A percentile compares a stretch with the other conserved stretches of the same genome.
Evolutionary conservation across 2,888 invertebrate species (phyloP).

Genomic region (Nipponacmea schrenckii): DNA sequence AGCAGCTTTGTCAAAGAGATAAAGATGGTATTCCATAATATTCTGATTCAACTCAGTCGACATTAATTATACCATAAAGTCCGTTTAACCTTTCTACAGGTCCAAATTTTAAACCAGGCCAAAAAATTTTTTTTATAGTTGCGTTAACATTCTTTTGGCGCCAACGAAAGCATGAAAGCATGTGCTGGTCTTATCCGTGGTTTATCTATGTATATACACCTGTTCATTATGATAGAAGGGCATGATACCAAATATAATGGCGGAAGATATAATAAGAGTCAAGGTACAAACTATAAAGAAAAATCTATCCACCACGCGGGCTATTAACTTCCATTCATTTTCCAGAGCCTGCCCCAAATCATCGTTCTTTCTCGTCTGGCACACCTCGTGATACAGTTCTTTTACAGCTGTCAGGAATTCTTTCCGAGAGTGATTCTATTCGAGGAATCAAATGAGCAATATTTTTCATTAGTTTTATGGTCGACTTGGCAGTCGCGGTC

Average conservation of each 20-base stretch:
- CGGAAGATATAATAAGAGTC: constrained; percentile 13
- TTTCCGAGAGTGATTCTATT: constrained; percentile 10
- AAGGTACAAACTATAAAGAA: constrained; percentile 25
- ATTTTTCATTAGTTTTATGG: constrained; percentile 22
- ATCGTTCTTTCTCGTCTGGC: constrained; percentile 19
- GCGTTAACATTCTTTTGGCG: too few species aligned
- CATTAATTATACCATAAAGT: too few species aligned
- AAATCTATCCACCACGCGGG: constrained; percentile 29
- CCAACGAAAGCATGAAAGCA: too few species aligned
- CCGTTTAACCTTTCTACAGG: too few species aligned
- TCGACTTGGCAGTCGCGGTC: constrained; percentile 16
- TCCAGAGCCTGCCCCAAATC: constrained; percentile 26
- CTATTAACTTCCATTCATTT: constrained; percentile 36
- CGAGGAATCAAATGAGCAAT: constrained; percentile 21
- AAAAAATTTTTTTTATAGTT: too few species aligned
- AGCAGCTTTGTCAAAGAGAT: too few species aligned
- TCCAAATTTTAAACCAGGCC: too few species aligned
- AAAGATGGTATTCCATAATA: too few species aligned
- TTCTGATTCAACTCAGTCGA: too few species aligned
- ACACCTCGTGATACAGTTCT: constrained; percentile 28
- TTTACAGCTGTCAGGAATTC: constrained; percentile 26
- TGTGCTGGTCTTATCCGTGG: too few species aligned
- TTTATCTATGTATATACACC: too few species aligned
- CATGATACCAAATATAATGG: constrained; percentile 12
- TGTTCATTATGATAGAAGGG: not conserved